phyloP scores from a whole-genome alignment of 2,113 vertebrate species.

The Amblyornis subalaris region DNA sequence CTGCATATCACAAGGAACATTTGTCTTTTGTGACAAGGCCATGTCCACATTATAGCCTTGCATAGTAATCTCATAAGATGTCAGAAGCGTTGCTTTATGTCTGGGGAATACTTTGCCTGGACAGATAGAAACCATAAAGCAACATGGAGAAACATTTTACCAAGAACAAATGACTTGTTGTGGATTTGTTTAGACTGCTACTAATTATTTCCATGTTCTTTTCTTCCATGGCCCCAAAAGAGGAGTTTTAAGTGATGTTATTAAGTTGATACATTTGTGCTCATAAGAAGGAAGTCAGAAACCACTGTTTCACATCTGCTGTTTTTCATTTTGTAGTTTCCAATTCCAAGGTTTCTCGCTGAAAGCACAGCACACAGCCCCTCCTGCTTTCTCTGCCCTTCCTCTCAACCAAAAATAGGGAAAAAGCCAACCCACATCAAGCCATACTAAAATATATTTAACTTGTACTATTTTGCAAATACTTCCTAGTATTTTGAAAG shows the following conservation, averaged over 20 bases:
- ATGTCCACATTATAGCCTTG: neutral
- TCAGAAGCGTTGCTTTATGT: neutral
- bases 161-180: neutral
- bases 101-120: neutral
- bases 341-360: neutral
- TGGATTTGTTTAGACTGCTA: neutral
- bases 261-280: constrained; percentile 9
- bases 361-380: neutral
- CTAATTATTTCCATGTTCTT: neutral
- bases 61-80: neutral
- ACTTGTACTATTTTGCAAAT: neutral
- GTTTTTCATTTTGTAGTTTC: constrained; percentile 13
- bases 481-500: neutral
- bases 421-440: neutral
- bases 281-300: constrained; percentile 20
- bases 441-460: neutral
- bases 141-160: neutral
- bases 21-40: neutral
- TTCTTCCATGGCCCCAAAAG: neutral
- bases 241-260: neutral
- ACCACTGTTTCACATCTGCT: neutral
- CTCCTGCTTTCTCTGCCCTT: neutral
- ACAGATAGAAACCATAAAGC: neutral
- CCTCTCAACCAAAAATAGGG: neutral
- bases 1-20: fast-evolving